Percentiles rank a stretch among this genome's conserved stretches.
phyloP scores from a whole-genome alignment of 2,797 vertebrate genomes.

The Chiroxiphia lanceolata region DNA sequence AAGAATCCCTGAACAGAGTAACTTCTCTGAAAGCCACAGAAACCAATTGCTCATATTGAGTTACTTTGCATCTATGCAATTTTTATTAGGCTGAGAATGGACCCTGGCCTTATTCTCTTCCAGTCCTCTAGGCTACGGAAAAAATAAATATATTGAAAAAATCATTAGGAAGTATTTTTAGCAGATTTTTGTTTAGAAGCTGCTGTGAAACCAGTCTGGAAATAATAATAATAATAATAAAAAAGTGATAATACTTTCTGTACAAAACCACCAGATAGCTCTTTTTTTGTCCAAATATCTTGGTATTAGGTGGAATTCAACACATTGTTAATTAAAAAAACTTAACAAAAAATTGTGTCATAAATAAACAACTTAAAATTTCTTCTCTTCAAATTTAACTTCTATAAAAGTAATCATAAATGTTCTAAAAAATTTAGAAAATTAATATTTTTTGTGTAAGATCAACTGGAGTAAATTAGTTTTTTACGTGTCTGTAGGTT shows the following conservation, averaged over 20 bases:
- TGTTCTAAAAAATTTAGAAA: not conserved
- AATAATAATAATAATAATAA: not conserved
- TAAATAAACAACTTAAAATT: not conserved
- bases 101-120: not conserved
- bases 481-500: not conserved
- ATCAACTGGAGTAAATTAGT: not conserved
- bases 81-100: not conserved
- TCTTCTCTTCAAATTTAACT: not conserved
- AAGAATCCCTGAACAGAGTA: not conserved
- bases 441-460: not conserved
- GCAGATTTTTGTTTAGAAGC: not conserved
- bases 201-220: not conserved
- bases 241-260: not conserved
- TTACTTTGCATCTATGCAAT: constrained; percentile 16
- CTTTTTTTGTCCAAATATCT: not conserved
- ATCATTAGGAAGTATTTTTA: not conserved
- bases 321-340: fast-evolving
- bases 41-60: not conserved
- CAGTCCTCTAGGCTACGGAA: not conserved
- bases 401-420: not conserved
- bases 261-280: not conserved
- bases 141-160: not conserved
- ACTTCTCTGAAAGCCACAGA: not conserved
- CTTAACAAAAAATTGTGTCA: fast-evolving
- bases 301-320: not conserved